These are phyloP conservation scores for Halisarca cf. caerulea DNA, from an alignment of 37 sponge, comb jelly and placozoan species.

Conservation along the genomic window DNA sequence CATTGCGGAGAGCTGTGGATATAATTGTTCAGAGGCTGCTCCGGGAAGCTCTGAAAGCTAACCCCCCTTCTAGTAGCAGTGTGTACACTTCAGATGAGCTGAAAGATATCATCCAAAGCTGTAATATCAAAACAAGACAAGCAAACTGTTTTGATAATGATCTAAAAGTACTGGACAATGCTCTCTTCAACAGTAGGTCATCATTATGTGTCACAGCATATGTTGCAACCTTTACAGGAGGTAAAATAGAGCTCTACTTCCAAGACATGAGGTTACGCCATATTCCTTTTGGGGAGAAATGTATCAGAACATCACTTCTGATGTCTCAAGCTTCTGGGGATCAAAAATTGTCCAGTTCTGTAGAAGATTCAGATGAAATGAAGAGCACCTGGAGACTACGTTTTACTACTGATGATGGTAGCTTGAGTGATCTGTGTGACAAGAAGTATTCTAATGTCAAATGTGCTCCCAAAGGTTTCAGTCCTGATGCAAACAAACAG, in stretches of 20 bases:
- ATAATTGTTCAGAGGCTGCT: constrained; percentile 55
- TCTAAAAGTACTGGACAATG: not conserved
- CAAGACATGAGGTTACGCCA: not conserved
- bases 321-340: too few relatives aligned
- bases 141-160: not conserved
- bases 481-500: not conserved
- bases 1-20: constrained; percentile 61
- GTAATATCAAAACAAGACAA: not conserved
- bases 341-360: too few relatives aligned
- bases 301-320: not conserved
- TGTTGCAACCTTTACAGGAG: not conserved
- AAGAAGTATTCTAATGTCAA: too few relatives aligned
- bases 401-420: not conserved
- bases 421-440: too few relatives aligned
- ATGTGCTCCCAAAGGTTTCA: not conserved
- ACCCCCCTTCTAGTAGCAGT: not conserved
- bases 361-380: not conserved
- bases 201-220: not conserved
- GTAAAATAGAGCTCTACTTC: not conserved
- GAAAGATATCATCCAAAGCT: not conserved
- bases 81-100: not conserved
- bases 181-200: not conserved
- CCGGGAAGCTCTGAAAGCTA: not conserved
- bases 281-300: not conserved
- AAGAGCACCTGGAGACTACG: not conserved